Evolutionary conservation across 2,888 invertebrate genomes (phyloP), one percentile per base, ranked within the genome.

Genomic region (Eledone cirrhosa): DNA sequence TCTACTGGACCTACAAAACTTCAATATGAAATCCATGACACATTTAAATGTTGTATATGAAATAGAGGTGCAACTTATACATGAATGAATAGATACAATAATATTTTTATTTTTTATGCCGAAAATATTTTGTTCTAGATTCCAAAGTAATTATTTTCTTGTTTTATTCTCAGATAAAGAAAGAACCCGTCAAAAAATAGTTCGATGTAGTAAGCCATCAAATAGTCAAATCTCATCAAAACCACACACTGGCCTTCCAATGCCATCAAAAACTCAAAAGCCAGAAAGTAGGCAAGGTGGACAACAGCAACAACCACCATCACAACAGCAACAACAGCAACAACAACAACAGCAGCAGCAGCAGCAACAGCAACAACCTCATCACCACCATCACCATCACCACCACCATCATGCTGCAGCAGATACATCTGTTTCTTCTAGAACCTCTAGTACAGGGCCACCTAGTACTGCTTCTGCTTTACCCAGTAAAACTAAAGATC

Each of bases 401-500:
- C 76, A 76, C 48, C 48, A 27, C n/a, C 76, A 48, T 24, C 76
- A 69, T 69, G 22, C 31, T n/a, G 11, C 19, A 22, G 22, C 69
- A 33, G 69, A 22, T 33, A n/a, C 31, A 24, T 69, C 69, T 69
- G 31, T 31, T 8, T n/a, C 41, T 11, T 31, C 69, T 2, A 69
- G 69, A 69, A 69, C 69, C n/a, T n/a, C 41, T n/a, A 69, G 33
- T 33, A 33, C 69, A 69, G 69, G 69, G 22, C 69, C 69, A 48
- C 53, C 75, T 48, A 47, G 75, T 19, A 47, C 47, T n/a, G n/a
- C 80, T 31, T 78, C 80, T 29, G 77, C 29, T 16, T n/a, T 80
- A 5, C 82, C 84, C n/a, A 72, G 80, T 63, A 87, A 86, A 78
- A 84, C 87, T 24, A 88, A 88, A 80, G 88, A 88, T 85, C 93